Base-by-base conservation (phyloP, 2,888 invertebrate species). In the Conchocele bisecta region DNA sequence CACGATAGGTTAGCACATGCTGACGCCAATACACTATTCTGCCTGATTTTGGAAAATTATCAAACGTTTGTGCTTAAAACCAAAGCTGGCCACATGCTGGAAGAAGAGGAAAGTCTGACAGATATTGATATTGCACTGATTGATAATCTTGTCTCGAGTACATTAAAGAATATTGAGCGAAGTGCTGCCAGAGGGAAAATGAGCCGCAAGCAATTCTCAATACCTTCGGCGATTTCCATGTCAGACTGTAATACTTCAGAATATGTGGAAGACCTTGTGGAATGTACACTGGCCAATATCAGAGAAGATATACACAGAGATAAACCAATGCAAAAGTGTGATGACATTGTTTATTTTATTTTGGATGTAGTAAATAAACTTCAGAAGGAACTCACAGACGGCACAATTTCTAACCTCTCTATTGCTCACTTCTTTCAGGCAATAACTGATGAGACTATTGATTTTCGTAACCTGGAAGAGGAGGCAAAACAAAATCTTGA, bases 1-100 rank as follows among this genome's bases (percentile, higher is more conserved):
- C 57, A 59, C 26, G 82, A 83, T 37, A 56, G 51, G 9, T 58
- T 84, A 1, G 33, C 44, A 11, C 46, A 61, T 33, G 35, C 44
- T 1, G 79, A 81, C 29, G 73, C 77, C 4, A 73, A 81, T 35
- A 50, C 60, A 44, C 71, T 83, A n/a, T 83, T 83, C 42, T 69
- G 70, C 41, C 33, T 71, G 0, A 76, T 83, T 41, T 51, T 83
- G 24, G 71, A 82, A 53, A 67, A 70, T 20, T 82, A 81, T 65
- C 64, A 54, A 50, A 53, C 58, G 13, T 61, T 57, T 37, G 56
- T 71, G 17, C 51, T 56, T 15, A 1, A 29, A 7, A 29, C 33
- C n/a, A 42, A 42, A 11, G 53, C 35, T 15, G 58, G 50, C 15
- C 26, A 7, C 4, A 29, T 39, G 13, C n/a, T n/a, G n/a, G n/a